phyloP scores from a whole-genome alignment of 2,113 vertebrate species.

The Tricholaema leucomelas region DNA sequence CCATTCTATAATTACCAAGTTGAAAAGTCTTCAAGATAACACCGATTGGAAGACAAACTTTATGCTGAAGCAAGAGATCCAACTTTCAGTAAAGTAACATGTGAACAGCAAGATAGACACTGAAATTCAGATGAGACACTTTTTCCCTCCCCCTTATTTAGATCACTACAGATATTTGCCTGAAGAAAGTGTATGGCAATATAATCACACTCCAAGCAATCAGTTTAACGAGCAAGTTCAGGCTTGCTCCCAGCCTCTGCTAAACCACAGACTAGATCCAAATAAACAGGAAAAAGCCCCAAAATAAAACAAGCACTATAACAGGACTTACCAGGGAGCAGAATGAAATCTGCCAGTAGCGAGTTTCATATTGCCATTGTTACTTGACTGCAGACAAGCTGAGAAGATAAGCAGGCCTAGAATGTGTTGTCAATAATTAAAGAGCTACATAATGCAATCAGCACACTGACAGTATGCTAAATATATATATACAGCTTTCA shows the following conservation, averaged over 20 bases:
- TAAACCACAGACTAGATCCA: not conserved
- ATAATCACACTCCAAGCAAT: not conserved
- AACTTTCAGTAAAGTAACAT: not conserved
- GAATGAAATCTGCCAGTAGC: not conserved
- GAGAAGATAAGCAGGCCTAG: not conserved
- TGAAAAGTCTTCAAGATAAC: not conserved
- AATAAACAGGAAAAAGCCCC: not conserved
- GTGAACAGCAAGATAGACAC: not conserved
- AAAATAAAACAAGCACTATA: not conserved
- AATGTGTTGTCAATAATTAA: not conserved
- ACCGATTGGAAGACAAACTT: not conserved
- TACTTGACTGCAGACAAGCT: not conserved
- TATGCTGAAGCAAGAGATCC: not conserved
- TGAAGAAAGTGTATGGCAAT: not conserved
- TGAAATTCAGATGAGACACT: not conserved
- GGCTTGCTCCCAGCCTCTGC: not conserved
- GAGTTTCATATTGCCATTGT: not conserved
- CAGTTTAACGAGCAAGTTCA: not conserved
- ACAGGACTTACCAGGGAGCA: not conserved
- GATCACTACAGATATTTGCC: not conserved
- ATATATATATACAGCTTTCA: not conserved
- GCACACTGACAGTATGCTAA: not conserved
- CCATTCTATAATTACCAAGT: not conserved
- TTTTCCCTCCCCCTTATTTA: not conserved
- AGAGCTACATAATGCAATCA: not conserved